Base-by-base conservation (phyloP, 2,113 vertebrate genomes). In the Etheostoma spectabile region DNA sequence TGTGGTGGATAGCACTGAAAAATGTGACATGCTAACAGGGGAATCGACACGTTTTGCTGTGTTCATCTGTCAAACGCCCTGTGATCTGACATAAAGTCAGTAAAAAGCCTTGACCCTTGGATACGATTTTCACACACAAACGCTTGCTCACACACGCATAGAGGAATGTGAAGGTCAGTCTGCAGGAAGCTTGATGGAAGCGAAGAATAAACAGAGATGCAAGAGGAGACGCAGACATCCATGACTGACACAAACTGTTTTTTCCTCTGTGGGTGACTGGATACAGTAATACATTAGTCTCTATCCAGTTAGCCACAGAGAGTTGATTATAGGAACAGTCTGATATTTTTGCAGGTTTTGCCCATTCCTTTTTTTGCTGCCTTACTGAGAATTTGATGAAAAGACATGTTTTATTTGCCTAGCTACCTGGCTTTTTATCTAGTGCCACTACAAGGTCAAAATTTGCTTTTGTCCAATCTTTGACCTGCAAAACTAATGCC, bases 31-130 rank as follows among this genome's bases (percentile, higher is more conserved):
- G 11, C 45, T 67, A 72, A 74, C 63, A 57, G 14, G 77, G 62
- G 66, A 64, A 15, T 30, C 5, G 27, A 48, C 77, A 38, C 19
- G 14, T 77, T 81, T 79, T 65, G 55, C 78, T 79, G 79, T 57
- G 80, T 85, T 80, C 79, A 55, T 88, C 84, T 85, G 88, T 91
- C 90, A 92, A 72, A 64, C 22, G 10, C 51, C 30, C 14, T 10
- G 64, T 51, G 79, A 79, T 79, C 76, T 79, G 88, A 88, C 76
- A 80, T 27, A 22, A 84, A 88, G 87, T 77, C 56, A 10, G 53
- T 24, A 70, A 80, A 45, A 85, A 82, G 80, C 89, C 84, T 76
- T 80, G 85, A 91, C 89, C 90, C 85, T 70, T 33, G 57, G 56
- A 84, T 85, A 79, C 69, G 21, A 66, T 52, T 74, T 78, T 62